phyloP scores from a whole-genome alignment of 2,888 invertebrate species.

The Ptychoptera contaminata region DNA sequence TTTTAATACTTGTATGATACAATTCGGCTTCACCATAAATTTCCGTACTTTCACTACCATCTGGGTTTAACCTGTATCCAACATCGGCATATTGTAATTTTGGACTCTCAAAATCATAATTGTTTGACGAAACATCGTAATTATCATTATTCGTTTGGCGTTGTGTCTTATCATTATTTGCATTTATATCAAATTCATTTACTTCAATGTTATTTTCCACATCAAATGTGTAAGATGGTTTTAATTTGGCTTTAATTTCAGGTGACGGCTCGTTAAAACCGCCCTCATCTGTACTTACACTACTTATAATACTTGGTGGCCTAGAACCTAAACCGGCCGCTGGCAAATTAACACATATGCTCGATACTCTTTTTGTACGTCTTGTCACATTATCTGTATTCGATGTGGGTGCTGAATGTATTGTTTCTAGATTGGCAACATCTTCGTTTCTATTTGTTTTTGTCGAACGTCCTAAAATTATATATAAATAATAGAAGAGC shows the following conservation, averaged over 20 bases:
- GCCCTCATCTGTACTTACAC: slow-evolving; percentile 45
- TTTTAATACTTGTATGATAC: slow-evolving; percentile 19
- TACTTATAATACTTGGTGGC: slow-evolving; percentile 51
- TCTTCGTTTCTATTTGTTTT: slow-evolving; percentile 3
- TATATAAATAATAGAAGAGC: too few relatives aligned
- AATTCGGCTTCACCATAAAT: slow-evolving; percentile 29
- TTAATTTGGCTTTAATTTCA: slow-evolving; percentile 46
- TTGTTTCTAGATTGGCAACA: background rate
- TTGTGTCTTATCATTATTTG: slow-evolving; percentile 6
- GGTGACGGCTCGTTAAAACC: slow-evolving; percentile 58
- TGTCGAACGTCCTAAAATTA: slow-evolving; percentile 2
- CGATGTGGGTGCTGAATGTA: background rate
- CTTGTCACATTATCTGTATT: slow-evolving; percentile 20
- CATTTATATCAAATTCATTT: slow-evolving; percentile 2
- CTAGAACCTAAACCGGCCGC: slow-evolving; percentile 45
- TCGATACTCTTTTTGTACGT: slow-evolving; percentile 39
- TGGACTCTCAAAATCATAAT: slow-evolving; percentile 16
- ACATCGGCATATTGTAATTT: slow-evolving; percentile 30
- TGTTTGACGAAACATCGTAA: slow-evolving; percentile 1
- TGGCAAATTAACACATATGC: slow-evolving; percentile 45
- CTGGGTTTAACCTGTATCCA: slow-evolving; percentile 30
- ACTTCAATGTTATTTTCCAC: background rate
- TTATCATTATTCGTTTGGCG: slow-evolving; percentile 2
- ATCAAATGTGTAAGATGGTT: slow-evolving; percentile 20
- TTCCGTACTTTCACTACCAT: slow-evolving; percentile 29